These are phyloP conservation scores for Lytechinus variegatus DNA, from an alignment of 35 echinoderm and acorn worm genomes.

Conservation along the genomic window DNA sequence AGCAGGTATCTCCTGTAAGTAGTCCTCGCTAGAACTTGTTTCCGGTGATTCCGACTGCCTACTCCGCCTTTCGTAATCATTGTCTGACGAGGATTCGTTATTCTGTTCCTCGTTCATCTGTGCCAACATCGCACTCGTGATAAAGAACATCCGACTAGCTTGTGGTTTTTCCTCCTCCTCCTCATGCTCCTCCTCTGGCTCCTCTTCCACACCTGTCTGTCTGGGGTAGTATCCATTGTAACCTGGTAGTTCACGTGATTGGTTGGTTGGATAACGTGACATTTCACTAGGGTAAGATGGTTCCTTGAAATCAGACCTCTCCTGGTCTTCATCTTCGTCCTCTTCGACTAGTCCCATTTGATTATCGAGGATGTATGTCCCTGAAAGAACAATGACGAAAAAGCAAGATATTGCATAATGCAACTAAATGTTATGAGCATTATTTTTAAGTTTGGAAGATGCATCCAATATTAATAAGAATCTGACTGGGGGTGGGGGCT, in stretches of 20 bases:
- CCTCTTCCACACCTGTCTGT: not conserved
- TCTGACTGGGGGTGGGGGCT: too few relatives aligned
- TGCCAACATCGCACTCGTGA: constrained; percentile 29
- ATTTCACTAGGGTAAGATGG: not conserved
- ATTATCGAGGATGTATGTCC: constrained; percentile 43
- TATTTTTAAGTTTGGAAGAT: not conserved
- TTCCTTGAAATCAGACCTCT: not conserved
- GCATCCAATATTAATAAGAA: not conserved
- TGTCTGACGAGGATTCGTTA: not conserved
- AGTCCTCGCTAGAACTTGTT: constrained; percentile 35
- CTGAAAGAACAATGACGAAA: constrained; percentile 10
- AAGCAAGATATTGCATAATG: not conserved
- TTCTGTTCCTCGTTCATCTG: not conserved
- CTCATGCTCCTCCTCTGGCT: not conserved
- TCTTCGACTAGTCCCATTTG: constrained; percentile 13
- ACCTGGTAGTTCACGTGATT: not conserved
- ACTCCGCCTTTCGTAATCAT: not conserved
- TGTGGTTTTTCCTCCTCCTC: not conserved
- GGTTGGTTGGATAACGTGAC: not conserved
- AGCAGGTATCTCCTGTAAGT: not conserved
- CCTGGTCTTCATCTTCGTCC: not conserved
- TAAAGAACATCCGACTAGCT: not conserved
- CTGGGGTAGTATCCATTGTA: not conserved
- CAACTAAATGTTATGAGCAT: not conserved
- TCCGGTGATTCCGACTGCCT: not conserved